phyloP scores from a whole-genome alignment of 1,140 invertebrate species.

The Dufourea novaeangliae region DNA sequence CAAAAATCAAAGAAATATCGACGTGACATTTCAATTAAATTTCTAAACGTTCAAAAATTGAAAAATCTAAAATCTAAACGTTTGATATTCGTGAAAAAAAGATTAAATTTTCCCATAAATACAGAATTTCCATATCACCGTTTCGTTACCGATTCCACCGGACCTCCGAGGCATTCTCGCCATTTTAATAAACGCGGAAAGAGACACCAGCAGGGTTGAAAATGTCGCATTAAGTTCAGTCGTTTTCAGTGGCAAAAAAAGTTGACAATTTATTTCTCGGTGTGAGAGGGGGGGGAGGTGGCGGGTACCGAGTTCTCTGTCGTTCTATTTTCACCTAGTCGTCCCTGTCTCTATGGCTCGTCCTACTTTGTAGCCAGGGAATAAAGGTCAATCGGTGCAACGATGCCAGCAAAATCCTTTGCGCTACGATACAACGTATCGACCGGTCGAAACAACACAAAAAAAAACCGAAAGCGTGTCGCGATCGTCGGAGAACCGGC shows the following conservation, averaged over 20 bases:
- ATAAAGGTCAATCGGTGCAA: conserved; percentile 65
- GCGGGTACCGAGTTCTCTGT: neutral
- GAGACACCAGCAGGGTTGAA: neutral
- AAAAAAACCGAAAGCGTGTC: conserved; percentile 38
- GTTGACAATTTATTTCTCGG: neutral
- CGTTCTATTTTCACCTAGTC: conserved; percentile 48
- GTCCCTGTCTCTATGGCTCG: conserved; percentile 43
- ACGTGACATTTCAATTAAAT: no score
- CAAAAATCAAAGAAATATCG: no score
- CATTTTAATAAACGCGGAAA: neutral
- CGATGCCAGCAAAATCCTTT: conserved; percentile 54
- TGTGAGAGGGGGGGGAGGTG: neutral
- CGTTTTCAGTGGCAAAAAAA: neutral
- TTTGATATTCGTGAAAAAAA: no score
- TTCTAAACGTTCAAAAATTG: no score
- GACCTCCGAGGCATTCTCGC: neutral
- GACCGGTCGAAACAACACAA: conserved; percentile 47
- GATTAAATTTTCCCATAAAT: no score
- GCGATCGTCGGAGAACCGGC: neutral
- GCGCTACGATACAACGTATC: conserved; percentile 57
- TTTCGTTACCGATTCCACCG: neutral
- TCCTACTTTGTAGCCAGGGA: conserved; percentile 33
- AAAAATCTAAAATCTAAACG: no score
- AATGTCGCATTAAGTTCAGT: neutral
- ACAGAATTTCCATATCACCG: neutral